Evolutionary conservation across 2,888 invertebrate genomes (phyloP).

Genomic region (Plagiodera versicolora): DNA sequence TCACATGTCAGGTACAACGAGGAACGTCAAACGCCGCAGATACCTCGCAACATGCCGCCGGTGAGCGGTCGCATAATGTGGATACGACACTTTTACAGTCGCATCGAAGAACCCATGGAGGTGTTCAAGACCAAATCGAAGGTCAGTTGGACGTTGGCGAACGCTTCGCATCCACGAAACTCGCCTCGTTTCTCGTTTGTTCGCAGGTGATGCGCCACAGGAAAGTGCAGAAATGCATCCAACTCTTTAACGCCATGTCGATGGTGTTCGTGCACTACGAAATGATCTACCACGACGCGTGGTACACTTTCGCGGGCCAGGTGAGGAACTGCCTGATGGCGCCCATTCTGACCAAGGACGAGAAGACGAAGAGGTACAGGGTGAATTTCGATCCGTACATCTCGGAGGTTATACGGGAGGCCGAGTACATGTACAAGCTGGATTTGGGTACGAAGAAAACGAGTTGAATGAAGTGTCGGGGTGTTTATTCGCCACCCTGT

Average conservation of each 20-base stretch:
- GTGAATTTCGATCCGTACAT: conserved; percentile 76
- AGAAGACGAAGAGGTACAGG: conserved; percentile 64
- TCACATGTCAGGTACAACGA: conserved; percentile 65
- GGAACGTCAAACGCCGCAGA: conserved; percentile 71
- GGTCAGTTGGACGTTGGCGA: conserved; percentile 29
- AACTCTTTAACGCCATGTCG: conserved; percentile 76
- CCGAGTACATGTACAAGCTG: conserved; percentile 79
- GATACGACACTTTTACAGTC: conserved; percentile 76
- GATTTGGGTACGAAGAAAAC: conserved; percentile 59
- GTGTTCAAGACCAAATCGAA: conserved; percentile 55
- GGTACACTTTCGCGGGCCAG: conserved; percentile 75
- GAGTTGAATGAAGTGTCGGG: not conserved
- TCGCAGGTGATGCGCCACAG: conserved; percentile 63
- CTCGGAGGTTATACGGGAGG: conserved; percentile 73
- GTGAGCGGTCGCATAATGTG: conserved; percentile 80
- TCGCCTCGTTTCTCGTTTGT: not conserved
- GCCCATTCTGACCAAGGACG: conserved; percentile 71
- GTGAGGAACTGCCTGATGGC: conserved; percentile 68
- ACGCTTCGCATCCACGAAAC: not conserved
- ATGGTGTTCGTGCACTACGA: conserved; percentile 83
- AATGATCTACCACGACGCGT: conserved; percentile 78
- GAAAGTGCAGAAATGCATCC: conserved; percentile 73
- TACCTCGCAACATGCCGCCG: conserved; percentile 77
- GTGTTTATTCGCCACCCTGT: too few species aligned
- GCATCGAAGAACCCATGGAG: conserved; percentile 76